Conservation (phyloP, 2,113 vertebrate species). For the Catagonus wagneri region DNA sequence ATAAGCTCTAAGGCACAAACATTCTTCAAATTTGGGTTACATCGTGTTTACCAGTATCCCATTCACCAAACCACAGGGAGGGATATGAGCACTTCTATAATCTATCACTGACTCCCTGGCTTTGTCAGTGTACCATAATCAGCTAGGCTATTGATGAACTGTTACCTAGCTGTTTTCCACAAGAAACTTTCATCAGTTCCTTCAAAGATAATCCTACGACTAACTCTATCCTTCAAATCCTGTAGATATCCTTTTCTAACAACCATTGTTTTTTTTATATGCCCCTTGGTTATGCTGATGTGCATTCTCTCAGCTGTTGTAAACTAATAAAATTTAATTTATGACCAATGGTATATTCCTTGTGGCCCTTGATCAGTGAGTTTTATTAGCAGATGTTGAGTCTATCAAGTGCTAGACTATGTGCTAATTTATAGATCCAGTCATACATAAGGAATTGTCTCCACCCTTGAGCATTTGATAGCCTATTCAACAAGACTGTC, state of each 20-base stretch:
- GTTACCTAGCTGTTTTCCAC: not conserved
- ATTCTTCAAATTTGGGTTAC: not conserved
- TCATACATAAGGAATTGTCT: not conserved
- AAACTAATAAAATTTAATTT: not conserved
- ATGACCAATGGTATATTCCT: not conserved
- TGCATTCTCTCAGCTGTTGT: not conserved
- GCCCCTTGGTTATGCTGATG: not conserved
- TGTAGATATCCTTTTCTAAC: not conserved
- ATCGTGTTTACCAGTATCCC: not conserved
- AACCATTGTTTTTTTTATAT: not conserved
- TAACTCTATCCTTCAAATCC: not conserved
- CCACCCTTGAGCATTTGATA: not conserved
- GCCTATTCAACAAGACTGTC: not conserved
- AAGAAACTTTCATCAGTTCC: not conserved
- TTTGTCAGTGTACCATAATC: not conserved
- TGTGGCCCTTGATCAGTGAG: not conserved
- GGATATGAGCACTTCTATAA: not conserved
- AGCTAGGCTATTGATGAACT: not conserved
- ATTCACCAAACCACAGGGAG: not conserved
- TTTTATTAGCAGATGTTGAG: not conserved
- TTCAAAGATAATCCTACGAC: not conserved
- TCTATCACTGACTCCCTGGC: not conserved
- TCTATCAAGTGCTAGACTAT: not conserved
- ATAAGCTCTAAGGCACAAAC: not conserved
- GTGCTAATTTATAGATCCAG: not conserved